A percentile compares a stretch with the other conserved stretches of the same genome.
These are phyloP conservation scores for Platanista minor DNA, from an alignment of 2,113 vertebrate genomes.

Conservation along the genomic window DNA sequence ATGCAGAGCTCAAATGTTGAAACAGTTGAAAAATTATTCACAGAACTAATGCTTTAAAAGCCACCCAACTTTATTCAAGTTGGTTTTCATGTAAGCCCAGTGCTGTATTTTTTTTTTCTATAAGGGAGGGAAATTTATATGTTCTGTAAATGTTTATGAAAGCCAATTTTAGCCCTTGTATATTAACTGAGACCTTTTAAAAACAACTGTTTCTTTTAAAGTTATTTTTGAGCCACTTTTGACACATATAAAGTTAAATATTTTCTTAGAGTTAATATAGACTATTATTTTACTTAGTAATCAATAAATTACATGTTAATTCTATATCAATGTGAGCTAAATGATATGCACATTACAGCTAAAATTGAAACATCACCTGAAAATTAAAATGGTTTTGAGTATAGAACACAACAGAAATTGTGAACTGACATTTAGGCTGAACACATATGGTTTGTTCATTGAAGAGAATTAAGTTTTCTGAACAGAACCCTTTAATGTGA, in stretches of 20 bases:
- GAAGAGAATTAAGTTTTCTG: neutral
- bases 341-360: neutral
- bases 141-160: conserved; percentile 5
- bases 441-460: neutral
- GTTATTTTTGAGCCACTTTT: conserved; percentile 37
- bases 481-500: neutral
- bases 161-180: neutral
- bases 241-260: conserved; percentile 36
- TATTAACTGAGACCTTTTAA: conserved; percentile 44
- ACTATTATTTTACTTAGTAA: neutral
- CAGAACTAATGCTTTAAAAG: neutral
- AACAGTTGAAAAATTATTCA: neutral
- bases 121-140: neutral
- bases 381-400: conserved; percentile 32
- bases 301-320: neutral
- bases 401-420: conserved; percentile 14
- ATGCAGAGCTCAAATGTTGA: neutral
- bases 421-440: neutral
- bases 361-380: neutral
- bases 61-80: neutral
- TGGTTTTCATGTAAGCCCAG: neutral
- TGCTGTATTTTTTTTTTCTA: neutral
- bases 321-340: neutral
- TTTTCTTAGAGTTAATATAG: conserved; percentile 39
- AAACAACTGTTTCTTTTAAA: conserved; percentile 10